phyloP scores from a whole-genome alignment of 1,140 invertebrate genomes.

The Diprion similis region DNA sequence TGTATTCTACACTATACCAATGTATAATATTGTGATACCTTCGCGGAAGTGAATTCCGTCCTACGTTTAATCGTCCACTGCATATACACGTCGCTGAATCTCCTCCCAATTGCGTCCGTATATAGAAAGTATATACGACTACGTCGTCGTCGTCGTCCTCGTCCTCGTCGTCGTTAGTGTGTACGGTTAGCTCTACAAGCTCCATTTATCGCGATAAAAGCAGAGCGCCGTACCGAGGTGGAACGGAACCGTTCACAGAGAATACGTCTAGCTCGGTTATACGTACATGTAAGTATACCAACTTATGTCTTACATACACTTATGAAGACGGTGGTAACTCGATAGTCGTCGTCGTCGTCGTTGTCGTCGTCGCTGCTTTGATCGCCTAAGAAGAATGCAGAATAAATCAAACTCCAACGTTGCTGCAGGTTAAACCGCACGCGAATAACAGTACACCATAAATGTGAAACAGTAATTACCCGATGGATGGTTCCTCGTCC shows the following conservation, averaged over 20 bases:
- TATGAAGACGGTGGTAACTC: too few species aligned
- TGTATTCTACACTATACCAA: too few species aligned
- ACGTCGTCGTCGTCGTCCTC: not conserved
- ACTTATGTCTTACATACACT: too few species aligned
- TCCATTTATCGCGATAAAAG: slow-evolving; percentile 7
- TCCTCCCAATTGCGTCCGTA: not conserved
- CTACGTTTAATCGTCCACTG: not conserved
- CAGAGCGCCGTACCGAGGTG: not conserved
- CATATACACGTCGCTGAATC: not conserved
- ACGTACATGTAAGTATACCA: too few species aligned
- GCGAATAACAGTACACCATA: too few species aligned
- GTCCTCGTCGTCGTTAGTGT: not conserved
- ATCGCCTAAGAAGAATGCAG: too few species aligned
- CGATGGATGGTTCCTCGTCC: too few species aligned
- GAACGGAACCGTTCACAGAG: not conserved
- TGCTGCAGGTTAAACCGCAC: too few species aligned
- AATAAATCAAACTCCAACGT: too few species aligned
- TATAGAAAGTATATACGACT: not conserved
- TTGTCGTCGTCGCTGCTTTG: too few species aligned
- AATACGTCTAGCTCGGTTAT: not conserved
- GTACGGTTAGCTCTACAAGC: slow-evolving; percentile 4
- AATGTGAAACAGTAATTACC: too few species aligned
- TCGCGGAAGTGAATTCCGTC: not conserved
- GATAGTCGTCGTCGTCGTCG: too few species aligned
- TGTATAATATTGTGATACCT: not conserved